A percentile compares a stretch with the other conserved stretches of the same genome.
These are phyloP conservation scores for Campylorhamphus procurvoides DNA, from an alignment of 2,113 vertebrate species.

Conservation along the genomic window DNA sequence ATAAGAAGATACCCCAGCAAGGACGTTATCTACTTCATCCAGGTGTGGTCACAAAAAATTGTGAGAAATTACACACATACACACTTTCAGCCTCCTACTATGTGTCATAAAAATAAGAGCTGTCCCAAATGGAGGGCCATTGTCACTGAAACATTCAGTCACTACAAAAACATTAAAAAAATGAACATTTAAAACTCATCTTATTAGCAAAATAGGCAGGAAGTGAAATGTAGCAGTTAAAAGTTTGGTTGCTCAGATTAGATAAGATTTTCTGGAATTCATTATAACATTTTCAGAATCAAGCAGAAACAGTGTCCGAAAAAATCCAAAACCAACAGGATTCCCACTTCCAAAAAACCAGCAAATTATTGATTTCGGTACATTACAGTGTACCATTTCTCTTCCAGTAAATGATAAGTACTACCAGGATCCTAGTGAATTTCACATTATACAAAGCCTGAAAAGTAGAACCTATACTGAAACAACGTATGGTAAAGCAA, in stretches of 20 bases:
- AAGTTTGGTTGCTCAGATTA: background rate
- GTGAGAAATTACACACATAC: background rate
- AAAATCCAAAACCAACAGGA: accelerated
- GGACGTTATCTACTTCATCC: background rate
- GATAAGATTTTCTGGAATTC: background rate
- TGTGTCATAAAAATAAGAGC: background rate
- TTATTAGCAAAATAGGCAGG: background rate
- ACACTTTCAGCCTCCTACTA: background rate
- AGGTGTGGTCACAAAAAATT: background rate
- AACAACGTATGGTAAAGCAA: background rate
- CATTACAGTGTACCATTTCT: background rate
- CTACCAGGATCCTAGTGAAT: background rate
- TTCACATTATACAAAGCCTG: background rate
- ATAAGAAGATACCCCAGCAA: background rate
- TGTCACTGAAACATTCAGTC: background rate
- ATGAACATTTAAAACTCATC: background rate
- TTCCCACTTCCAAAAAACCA: background rate
- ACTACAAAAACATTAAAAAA: background rate
- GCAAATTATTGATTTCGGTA: background rate
- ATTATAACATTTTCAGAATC: background rate
- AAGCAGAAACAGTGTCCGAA: background rate
- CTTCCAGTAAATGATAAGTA: background rate
- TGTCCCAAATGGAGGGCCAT: background rate
- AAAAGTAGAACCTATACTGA: background rate
- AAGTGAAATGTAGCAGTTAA: background rate